Base-by-base conservation (phyloP, 2,113 vertebrate species). In the Amphilophus citrinellus region DNA sequence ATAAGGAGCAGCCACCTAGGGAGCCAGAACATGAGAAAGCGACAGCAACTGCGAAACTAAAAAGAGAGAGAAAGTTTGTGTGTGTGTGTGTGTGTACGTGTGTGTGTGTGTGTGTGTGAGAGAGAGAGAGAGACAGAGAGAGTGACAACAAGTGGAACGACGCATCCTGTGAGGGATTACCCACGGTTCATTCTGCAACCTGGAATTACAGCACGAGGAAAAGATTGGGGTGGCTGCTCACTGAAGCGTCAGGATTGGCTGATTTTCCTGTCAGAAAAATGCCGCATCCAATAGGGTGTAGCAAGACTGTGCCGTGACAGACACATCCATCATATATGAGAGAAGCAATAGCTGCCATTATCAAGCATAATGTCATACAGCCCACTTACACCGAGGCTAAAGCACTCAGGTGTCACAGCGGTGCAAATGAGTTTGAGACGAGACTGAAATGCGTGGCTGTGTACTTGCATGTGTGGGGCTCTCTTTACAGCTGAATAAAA, bases 181-280 rank as follows among this genome's bases (percentile, higher is more conserved):
- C 76, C 79, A 63, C 50, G 79, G 84, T 89, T 91, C 86, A 71
- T 86, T 87, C 91, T 84, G 83, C 61, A 80, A 85, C 90, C 85
- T 77, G 88, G 79, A 92, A 93, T 92, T 93, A 92, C 82, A 90
- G 89, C 85, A 81, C 14, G 59, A 75, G 82, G 71, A 84, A 84
- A 84, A 82, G 91, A 93, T 91, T 89, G 90, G 75, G 86, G 84
- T 20, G 79, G 86, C 76, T 89, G 92, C 82, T 92, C 90, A 87
- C 53, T 84, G 91, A 82, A 86, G 93, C 89, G 24, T 86, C 80
- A 59, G 84, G 87, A 94, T 87, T 92, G 92, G 91, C 86, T 87
- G 84, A 91, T 90, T 90, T 83, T 84, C 63, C 87, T 93, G 93
- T 92, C 92, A 93, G 84, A 90, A 85, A 86, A 91, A 80, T 44